Percentiles rank a stretch among this genome's conserved stretches.
Evolutionary conservation across 2,797 vertebrate genomes (phyloP).

Genomic region (Hirundo rustica): DNA sequence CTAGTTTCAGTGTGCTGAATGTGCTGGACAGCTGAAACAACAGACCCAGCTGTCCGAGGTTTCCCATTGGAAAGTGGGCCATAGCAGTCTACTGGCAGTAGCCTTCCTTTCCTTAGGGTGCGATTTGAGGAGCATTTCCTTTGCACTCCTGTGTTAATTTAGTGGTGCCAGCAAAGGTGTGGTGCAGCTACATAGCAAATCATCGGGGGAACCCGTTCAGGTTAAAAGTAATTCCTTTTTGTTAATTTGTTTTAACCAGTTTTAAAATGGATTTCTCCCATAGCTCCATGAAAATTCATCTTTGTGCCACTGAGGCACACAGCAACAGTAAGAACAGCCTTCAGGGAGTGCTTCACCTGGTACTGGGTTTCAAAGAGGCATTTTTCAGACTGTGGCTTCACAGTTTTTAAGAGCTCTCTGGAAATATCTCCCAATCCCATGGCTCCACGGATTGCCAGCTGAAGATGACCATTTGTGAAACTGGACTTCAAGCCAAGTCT

Average conservation of each 20-base stretch:
- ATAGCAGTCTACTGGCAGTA: background rate
- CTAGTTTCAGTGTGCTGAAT: background rate
- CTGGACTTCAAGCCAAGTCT: background rate
- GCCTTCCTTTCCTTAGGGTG: background rate
- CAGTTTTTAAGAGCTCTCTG: background rate
- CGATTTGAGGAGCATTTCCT: background rate
- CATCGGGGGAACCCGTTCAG: background rate
- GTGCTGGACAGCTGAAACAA: background rate
- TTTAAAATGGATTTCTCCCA: background rate
- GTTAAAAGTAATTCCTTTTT: background rate
- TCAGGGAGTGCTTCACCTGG: background rate
- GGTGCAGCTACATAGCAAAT: background rate
- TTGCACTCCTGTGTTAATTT: background rate
- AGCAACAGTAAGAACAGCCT: background rate
- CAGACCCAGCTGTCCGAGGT: background rate
- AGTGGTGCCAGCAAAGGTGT: background rate
- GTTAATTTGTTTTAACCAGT: background rate
- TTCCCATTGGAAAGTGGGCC: background rate
- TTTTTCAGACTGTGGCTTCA: background rate
- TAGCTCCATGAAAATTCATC: background rate
- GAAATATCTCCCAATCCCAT: background rate
- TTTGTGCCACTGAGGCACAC: background rate
- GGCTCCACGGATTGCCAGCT: accelerated
- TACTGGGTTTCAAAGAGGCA: background rate
- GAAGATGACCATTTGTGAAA: background rate